Evolutionary conservation across 2,797 vertebrate species (phyloP).

Genomic region (Acrossocheilus wenchowensis): DNA sequence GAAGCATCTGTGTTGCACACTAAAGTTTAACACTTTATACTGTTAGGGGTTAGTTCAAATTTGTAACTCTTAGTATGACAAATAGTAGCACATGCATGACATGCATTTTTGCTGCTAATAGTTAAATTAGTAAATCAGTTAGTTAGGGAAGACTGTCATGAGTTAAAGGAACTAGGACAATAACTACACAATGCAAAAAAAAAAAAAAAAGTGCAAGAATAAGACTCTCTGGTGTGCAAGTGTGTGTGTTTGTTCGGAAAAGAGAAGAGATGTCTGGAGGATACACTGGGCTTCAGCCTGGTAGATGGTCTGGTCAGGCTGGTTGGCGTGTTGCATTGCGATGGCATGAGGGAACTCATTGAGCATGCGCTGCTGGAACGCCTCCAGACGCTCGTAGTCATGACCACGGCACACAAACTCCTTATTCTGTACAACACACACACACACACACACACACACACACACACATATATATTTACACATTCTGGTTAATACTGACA

Average conservation of each 20-base stretch:
- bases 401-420: constrained; percentile 97
- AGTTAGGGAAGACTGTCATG: too few relatives aligned
- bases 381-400: constrained; percentile 95
- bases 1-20: not conserved
- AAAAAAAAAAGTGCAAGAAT: not conserved
- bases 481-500: constrained; percentile 72
- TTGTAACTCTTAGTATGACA: not conserved
- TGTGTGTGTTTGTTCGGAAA: not conserved
- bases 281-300: constrained; percentile 99
- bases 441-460: constrained; percentile 46
- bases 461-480: not conserved
- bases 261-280: constrained; percentile 67
- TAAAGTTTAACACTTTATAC: not conserved
- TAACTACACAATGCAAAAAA: not conserved
- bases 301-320: constrained; percentile 98
- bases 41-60: not conserved
- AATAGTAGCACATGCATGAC: not conserved
- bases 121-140: not conserved
- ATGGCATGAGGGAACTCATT: constrained; percentile 97
- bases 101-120: not conserved
- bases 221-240: constrained; percentile 17
- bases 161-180: not conserved
- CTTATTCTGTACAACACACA: constrained; percentile 86
- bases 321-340: constrained; percentile 98
- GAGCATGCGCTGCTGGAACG: constrained; percentile 98